A percentile compares a stretch with the other conserved stretches of the same genome.
These are phyloP conservation scores for Asteroscopus sphinx DNA, from an alignment of 2,888 invertebrate genomes.

Conservation along the genomic window DNA sequence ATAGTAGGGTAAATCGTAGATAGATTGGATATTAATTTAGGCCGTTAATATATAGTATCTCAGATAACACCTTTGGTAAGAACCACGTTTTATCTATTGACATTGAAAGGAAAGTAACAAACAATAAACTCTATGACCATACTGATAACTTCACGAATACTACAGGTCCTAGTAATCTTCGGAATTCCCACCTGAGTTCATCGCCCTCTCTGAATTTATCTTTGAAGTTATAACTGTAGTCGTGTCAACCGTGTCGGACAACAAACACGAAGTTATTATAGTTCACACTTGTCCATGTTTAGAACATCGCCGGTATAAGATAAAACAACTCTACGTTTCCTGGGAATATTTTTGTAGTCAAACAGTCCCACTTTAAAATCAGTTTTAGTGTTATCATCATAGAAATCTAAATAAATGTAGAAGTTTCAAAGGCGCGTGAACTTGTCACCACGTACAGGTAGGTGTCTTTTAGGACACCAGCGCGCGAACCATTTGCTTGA, in stretches of 20 bases:
- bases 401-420: too few species aligned
- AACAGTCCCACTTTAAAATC: not conserved
- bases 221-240: conserved; percentile 78
- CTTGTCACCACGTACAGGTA: too few species aligned
- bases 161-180: conserved; percentile 19
- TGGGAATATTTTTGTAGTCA: conserved; percentile 69
- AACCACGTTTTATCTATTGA: not conserved
- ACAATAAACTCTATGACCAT: too few species aligned
- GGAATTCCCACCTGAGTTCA: conserved; percentile 67
- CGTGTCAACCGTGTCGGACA: conserved; percentile 69
- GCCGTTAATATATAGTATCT: not conserved
- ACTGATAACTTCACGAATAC: too few species aligned
- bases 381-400: too few species aligned
- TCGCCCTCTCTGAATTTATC: conserved; percentile 66
- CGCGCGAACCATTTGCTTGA: too few species aligned
- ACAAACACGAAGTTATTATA: conserved; percentile 71
- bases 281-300: conserved; percentile 70
- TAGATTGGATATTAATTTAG: too few species aligned
- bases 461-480: too few species aligned
- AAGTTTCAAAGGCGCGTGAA: too few species aligned
- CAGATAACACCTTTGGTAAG: not conserved
- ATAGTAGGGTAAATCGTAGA: too few species aligned
- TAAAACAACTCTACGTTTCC: conserved; percentile 74
- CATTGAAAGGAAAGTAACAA: too few species aligned
- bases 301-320: conserved; percentile 67